Base-by-base conservation (phyloP, 2,888 invertebrate species). In the Melitaea athalia region DNA sequence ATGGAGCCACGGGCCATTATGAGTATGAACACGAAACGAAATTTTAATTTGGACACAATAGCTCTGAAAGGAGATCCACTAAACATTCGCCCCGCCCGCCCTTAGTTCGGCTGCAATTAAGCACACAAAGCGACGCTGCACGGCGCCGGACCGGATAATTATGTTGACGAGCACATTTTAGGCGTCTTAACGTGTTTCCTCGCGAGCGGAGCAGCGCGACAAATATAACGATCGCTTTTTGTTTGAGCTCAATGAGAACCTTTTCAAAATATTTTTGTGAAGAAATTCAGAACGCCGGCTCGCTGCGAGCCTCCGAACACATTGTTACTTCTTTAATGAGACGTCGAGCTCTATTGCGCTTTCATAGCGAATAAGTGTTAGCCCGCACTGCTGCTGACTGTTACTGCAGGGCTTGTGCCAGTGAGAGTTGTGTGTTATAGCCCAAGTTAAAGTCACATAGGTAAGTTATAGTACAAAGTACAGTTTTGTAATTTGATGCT, bases 81-180 rank as follows among this genome's bases (percentile, higher is more conserved):
- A 14, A 55, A n/a, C 53, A 38, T 7, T 5, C 38, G 38, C 53
- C 12, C 14, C 52, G 10, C 17, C 17, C 6, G 33, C 53, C 52
- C 17, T 7, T 31, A 57, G 38, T 57, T 38, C 33, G 55, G 14
- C 57, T 57, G 57, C 57, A 57, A 57, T 57, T 52, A 52, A 52
- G 24, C 42, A 15, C 31, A 38, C 38, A 38, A 38, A 33, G 31
- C 53, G 33, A 15, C 17, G 52, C 11, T 14, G 15, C 55, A 33
- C 17, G 17, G n/a, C 57, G 42, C 42, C 42, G 66, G 55, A 67
- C 66, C 66, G 66, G 66, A 67, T 67, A 67, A 67, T 67, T 67
- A 67, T 55, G 60, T 53, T 62, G 66, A 67, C 61, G 66, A 67
- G 66, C 53, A 60, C 55, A 67, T 61, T 67, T 67, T 67, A 62